A percentile compares a stretch with the other conserved stretches of the same genome.
Evolutionary conservation across 2,888 invertebrate species (phyloP).

Genomic region (Melinaea menophilus): DNA sequence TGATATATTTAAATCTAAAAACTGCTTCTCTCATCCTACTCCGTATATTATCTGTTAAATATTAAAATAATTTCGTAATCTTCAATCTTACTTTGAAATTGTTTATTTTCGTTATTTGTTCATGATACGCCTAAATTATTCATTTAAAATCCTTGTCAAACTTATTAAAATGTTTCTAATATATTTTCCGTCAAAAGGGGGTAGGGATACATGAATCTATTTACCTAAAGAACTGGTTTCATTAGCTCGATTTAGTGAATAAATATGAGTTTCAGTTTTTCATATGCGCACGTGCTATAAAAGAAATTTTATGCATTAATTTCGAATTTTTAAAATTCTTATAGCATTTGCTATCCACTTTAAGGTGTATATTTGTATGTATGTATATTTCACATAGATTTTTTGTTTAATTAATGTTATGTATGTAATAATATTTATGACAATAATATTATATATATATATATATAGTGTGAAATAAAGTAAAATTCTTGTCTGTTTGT

Average conservation of each 20-base stretch:
- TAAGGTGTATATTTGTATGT: no score
- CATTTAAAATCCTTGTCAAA: constrained; percentile 8
- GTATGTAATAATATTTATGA: no score
- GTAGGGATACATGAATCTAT: constrained; percentile 25
- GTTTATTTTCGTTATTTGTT: not conserved
- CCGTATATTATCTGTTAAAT: not conserved
- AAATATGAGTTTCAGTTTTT: not conserved
- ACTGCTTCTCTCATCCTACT: no score
- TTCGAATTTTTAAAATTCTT: not conserved
- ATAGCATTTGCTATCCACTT: no score
- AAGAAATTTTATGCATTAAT: not conserved
- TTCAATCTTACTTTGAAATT: not conserved
- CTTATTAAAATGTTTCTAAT: constrained; percentile 22
- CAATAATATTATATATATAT: no score
- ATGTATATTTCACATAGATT: no score
- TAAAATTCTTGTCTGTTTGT: no score
- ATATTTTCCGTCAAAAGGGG: constrained; percentile 19
- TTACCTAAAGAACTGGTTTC: constrained; percentile 6
- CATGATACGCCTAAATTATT: not conserved
- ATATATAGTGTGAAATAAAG: no score
- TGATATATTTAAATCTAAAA: no score
- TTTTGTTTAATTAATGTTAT: no score
- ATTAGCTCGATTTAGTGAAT: not conserved
- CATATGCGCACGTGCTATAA: no score
- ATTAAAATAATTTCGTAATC: not conserved